phyloP scores from a whole-genome alignment of 2,797 vertebrate species.

The Myiotriccus ornatus region DNA sequence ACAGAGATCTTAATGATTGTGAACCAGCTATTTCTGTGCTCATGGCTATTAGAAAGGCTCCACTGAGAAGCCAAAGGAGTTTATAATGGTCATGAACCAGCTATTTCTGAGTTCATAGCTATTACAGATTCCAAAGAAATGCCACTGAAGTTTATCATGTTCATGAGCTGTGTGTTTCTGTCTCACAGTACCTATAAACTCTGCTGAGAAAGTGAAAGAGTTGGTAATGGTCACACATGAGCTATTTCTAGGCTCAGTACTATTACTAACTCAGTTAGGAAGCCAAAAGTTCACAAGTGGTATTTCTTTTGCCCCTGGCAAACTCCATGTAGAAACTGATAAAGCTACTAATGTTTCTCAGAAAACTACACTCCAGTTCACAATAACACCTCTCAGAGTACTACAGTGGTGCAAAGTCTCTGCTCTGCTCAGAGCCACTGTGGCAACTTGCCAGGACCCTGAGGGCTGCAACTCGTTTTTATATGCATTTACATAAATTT shows the following conservation, averaged over 20 bases:
- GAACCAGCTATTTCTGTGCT: slow-evolving; percentile 51
- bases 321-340: slow-evolving; percentile 42
- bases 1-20: slow-evolving; percentile 31
- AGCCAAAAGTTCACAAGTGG: slow-evolving; percentile 54
- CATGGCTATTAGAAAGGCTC: slow-evolving; percentile 28
- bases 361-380: slow-evolving; percentile 53
- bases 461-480: slow-evolving; percentile 61
- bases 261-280: slow-evolving; percentile 44
- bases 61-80: slow-evolving; percentile 38
- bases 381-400: slow-evolving; percentile 59
- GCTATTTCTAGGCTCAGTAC: slow-evolving; percentile 31
- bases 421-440: slow-evolving; percentile 29
- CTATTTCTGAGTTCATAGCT: slow-evolving; percentile 39
- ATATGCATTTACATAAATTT: slow-evolving; percentile 79
- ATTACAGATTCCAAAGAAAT: slow-evolving; percentile 26
- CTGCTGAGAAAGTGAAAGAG: slow-evolving; percentile 25
- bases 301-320: slow-evolving; percentile 45
- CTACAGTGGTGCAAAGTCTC: slow-evolving; percentile 60
- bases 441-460: slow-evolving; percentile 56
- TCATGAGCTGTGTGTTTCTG: slow-evolving; percentile 7
- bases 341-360: slow-evolving; percentile 44
- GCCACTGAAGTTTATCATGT: slow-evolving; percentile 12
- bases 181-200: slow-evolving; percentile 37
- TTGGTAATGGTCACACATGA: slow-evolving; percentile 45
- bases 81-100: slow-evolving; percentile 40